Percentiles rank a stretch among this genome's conserved stretches.
These are phyloP conservation scores for Chromoteleia sp. DNA, from an alignment of 2,888 invertebrate species.

Conservation along the genomic window DNA sequence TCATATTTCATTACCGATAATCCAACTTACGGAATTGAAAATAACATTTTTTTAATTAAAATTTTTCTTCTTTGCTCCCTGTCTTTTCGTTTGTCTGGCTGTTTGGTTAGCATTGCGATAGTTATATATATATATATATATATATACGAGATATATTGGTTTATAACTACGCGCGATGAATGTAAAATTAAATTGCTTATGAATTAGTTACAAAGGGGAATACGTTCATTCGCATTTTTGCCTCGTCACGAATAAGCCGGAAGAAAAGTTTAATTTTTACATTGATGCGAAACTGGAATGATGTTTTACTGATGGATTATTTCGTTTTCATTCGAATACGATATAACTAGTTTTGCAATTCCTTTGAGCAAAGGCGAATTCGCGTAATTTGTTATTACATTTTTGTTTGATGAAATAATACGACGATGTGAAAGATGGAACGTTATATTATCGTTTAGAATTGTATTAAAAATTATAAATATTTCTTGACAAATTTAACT, in stretches of 20 bases:
- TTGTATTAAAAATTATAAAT: background rate
- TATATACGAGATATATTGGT: conserved; percentile 52
- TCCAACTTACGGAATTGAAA: conserved; percentile 39
- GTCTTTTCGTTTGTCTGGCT: background rate
- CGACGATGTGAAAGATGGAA: background rate
- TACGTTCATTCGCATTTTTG: conserved; percentile 11
- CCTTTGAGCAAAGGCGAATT: conserved; percentile 34
- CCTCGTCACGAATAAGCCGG: conserved; percentile 17
- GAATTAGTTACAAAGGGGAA: conserved; percentile 36
- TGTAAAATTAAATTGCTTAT: conserved; percentile 40
- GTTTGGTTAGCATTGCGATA: background rate
- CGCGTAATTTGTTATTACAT: conserved; percentile 34
- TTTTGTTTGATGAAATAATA: conserved; percentile 32
- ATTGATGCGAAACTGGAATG: conserved; percentile 42
- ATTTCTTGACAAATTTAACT: background rate
- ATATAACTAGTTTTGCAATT: conserved; percentile 11
- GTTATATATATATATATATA: too few species aligned
- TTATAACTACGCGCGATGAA: conserved; percentile 32
- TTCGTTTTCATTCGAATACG: conserved; percentile 33
- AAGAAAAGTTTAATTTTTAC: conserved; percentile 53
- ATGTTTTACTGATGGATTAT: conserved; percentile 56
- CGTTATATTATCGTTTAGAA: background rate
- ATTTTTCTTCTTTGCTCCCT: background rate
- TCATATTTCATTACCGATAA: conserved; percentile 24
- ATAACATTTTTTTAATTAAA: conserved; percentile 52